These are phyloP conservation scores for Nannobrachium achirus DNA, from an alignment of 2,113 vertebrate genomes.

Conservation along the genomic window DNA sequence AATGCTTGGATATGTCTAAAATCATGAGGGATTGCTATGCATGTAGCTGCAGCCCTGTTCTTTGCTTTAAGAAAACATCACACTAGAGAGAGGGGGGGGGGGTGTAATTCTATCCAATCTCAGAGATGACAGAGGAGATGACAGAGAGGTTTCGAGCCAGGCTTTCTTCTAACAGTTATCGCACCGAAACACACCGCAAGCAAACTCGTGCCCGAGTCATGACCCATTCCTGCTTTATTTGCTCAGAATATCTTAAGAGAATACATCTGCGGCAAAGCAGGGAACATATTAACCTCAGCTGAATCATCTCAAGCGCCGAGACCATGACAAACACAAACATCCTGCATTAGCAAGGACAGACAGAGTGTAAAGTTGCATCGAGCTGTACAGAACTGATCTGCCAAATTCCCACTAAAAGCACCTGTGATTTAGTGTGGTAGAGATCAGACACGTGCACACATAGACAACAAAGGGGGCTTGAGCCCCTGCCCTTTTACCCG, in stretches of 20 bases:
- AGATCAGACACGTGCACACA: too few relatives aligned
- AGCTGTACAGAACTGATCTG: neutral
- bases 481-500: too few relatives aligned
- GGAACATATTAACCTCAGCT: slow-evolving; percentile 25
- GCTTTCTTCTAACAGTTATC: neutral
- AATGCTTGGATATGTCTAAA: slow-evolving; percentile 37
- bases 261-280: neutral
- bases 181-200: slow-evolving; percentile 8
- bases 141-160: slow-evolving; percentile 37
- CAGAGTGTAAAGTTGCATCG: too few relatives aligned
- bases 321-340: slow-evolving; percentile 20
- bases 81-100: slow-evolving; percentile 37
- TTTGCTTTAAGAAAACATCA: slow-evolving; percentile 32
- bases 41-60: slow-evolving; percentile 23
- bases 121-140: slow-evolving; percentile 63
- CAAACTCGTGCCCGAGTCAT: too few relatives aligned
- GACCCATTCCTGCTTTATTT: neutral
- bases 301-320: slow-evolving; percentile 1
- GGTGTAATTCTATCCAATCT: slow-evolving; percentile 67
- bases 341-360: slow-evolving; percentile 1
- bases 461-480: too few relatives aligned
- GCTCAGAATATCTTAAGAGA: neutral
- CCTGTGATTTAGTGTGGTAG: too few relatives aligned
- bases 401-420: neutral
- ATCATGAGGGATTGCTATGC: slow-evolving; percentile 44